Conservation (phyloP, 2,888 invertebrate species). For the Dexiosoma caninum region DNA sequence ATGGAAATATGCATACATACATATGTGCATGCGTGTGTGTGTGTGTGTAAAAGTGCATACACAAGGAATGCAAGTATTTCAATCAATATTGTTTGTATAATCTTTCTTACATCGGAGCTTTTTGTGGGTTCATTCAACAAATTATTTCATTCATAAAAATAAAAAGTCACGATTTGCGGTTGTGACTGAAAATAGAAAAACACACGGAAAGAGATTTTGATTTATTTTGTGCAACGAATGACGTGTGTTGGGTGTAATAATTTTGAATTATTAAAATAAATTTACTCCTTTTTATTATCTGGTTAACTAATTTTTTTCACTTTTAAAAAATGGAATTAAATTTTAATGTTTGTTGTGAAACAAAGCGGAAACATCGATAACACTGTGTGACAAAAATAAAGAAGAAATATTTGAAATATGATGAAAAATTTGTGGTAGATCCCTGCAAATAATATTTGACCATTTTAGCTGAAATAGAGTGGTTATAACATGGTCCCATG, state of each 20-base stretch:
- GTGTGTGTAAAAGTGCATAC: neutral
- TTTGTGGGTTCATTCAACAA: constrained; percentile 35
- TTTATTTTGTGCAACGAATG: constrained; percentile 42
- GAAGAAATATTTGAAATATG: too few relatives aligned
- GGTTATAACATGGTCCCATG: too few relatives aligned
- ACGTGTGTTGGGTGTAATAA: constrained; percentile 6
- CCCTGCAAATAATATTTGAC: too few relatives aligned
- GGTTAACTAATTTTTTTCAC: too few relatives aligned
- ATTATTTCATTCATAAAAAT: constrained; percentile 30
- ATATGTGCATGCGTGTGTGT: neutral
- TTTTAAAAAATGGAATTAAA: too few relatives aligned
- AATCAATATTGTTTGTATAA: neutral
- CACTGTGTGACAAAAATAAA: too few relatives aligned
- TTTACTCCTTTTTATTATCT: neutral
- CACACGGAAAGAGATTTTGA: neutral
- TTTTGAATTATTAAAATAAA: constrained; percentile 9
- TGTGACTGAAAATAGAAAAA: constrained; percentile 19
- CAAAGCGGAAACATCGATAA: too few relatives aligned
- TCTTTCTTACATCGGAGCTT: neutral
- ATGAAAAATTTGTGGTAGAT: too few relatives aligned
- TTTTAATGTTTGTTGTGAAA: too few relatives aligned
- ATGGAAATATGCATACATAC: neutral
- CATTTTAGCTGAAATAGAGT: too few relatives aligned
- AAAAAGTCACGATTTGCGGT: constrained; percentile 54
- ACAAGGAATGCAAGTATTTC: neutral